Evolutionary conservation across 2,113 vertebrate genomes (phyloP).

Genomic region (Emydocephalus ijimae): DNA sequence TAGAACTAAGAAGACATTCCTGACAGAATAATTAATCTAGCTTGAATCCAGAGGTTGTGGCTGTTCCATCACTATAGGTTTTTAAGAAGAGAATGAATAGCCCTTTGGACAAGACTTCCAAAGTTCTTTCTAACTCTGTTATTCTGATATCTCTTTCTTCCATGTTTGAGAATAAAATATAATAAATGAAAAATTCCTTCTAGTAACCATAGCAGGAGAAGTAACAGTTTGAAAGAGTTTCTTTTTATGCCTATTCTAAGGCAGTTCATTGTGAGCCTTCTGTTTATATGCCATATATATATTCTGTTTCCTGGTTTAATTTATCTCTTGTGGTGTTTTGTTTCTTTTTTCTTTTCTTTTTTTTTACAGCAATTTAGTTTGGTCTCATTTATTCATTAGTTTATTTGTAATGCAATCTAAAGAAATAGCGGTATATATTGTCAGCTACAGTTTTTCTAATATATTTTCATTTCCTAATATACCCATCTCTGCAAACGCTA

Average conservation of each 20-base stretch:
- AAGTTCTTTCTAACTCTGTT: no score
- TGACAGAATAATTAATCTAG: no score
- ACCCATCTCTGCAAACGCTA: neutral
- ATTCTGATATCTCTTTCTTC: neutral
- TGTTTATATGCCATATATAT: no score
- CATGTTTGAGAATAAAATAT: neutral
- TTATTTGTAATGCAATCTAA: neutral
- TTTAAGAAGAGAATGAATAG: no score
- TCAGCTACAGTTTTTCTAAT: neutral
- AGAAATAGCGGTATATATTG: neutral
- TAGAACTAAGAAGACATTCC: no score
- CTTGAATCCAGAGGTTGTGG: no score
- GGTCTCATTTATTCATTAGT: neutral
- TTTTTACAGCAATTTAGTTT: neutral
- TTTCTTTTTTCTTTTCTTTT: neutral
- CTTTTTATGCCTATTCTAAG: no score
- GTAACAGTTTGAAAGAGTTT: no score
- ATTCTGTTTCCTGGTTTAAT: neutral
- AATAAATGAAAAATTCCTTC: neutral
- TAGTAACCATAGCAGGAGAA: no score
- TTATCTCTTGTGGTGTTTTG: neutral
- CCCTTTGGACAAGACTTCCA: no score
- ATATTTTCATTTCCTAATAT: neutral
- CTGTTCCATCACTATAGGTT: no score
- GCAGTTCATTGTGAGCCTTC: no score